Percentiles rank a stretch among this genome's conserved stretches.
These are phyloP conservation scores for Gryllus longicercus DNA, from an alignment of 2,888 invertebrate genomes.

Conservation along the genomic window DNA sequence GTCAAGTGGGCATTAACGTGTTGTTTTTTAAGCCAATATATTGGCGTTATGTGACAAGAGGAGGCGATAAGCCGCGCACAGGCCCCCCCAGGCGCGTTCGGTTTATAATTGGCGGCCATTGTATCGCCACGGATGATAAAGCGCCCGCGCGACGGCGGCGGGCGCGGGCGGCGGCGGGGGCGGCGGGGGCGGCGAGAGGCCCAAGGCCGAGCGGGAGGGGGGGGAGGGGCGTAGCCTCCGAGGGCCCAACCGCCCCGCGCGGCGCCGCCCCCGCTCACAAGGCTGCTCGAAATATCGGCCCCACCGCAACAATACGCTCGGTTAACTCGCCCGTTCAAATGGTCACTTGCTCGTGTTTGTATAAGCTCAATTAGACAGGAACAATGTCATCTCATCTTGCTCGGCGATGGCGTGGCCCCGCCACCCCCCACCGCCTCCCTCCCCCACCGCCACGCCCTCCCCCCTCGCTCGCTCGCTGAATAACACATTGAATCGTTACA, in stretches of 20 bases:
- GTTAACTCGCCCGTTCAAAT: slow-evolving; percentile 17
- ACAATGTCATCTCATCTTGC: slow-evolving; percentile 17
- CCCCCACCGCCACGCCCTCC: too few species aligned
- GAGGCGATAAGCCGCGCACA: slow-evolving; percentile 24
- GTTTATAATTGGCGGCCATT: slow-evolving; percentile 25
- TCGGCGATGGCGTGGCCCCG: not conserved
- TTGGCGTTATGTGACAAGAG: slow-evolving; percentile 26
- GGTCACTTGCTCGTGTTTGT: slow-evolving; percentile 17
- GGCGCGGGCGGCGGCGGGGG: not conserved
- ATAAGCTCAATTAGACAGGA: slow-evolving; percentile 17
- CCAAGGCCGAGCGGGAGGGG: not conserved
- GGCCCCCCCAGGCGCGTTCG: not conserved
- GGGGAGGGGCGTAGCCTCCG: not conserved
- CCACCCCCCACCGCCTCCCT: not conserved
- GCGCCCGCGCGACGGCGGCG: not conserved
- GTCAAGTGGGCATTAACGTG: slow-evolving; percentile 26
- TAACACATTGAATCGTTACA: slow-evolving; percentile 17
- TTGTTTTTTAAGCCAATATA: slow-evolving; percentile 27
- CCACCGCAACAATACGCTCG: not conserved
- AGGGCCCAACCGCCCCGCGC: not conserved
- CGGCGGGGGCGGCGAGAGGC: not conserved
- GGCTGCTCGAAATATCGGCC: not conserved
- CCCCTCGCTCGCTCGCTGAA: not conserved
- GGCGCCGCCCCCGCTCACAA: not conserved
- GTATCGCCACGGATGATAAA: not conserved